Evolutionary conservation across 2,797 vertebrate genomes (phyloP).

Genomic region (Enteromius fasciolatus): DNA sequence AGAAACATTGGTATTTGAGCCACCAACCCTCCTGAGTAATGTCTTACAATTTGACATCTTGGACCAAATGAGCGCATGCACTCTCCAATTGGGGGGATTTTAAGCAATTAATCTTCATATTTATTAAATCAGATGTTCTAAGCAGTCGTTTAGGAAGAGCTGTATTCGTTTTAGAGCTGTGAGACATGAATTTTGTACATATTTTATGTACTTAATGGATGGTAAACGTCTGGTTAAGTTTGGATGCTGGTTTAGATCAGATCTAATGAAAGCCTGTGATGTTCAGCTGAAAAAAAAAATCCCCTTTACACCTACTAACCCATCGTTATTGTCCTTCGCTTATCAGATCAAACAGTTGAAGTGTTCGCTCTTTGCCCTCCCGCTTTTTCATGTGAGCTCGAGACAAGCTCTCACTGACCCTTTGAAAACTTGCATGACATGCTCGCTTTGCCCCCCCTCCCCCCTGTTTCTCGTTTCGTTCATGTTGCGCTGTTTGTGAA

Average conservation of each 20-base stretch:
- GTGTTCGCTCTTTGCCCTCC: background rate
- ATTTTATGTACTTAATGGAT: background rate
- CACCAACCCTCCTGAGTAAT: background rate
- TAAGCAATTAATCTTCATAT: background rate
- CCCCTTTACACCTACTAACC: background rate
- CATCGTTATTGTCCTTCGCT: background rate
- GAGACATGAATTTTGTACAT: background rate
- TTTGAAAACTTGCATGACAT: constrained; percentile 16
- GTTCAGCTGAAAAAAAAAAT: background rate
- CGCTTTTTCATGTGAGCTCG: background rate
- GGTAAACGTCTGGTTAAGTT: background rate
- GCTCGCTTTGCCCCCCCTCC: background rate
- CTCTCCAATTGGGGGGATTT: background rate
- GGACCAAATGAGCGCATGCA: background rate
- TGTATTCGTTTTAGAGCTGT: background rate
- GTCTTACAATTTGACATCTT: background rate
- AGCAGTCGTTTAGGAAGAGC: background rate
- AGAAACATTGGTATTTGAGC: background rate
- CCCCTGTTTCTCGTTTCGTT: background rate
- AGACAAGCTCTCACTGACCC: background rate
- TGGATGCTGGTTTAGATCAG: background rate
- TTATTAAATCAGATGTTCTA: background rate
- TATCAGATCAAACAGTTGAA: constrained; percentile 7
- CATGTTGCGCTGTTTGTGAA: background rate
- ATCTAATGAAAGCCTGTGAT: background rate